Base-by-base conservation (phyloP, 2,113 vertebrate genomes). In the Thamnophis sirtalis region DNA sequence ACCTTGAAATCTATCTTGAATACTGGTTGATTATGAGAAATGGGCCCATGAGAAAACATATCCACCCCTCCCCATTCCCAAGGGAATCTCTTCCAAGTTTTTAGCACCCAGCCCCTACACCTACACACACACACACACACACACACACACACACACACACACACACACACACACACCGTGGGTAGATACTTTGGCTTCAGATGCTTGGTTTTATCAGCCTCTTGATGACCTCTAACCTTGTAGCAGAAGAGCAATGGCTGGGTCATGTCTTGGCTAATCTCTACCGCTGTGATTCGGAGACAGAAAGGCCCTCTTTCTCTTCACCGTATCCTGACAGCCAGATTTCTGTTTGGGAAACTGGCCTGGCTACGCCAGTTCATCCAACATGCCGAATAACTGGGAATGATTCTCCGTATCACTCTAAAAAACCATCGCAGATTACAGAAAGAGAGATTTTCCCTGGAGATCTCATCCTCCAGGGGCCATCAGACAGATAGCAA, bases 151-250 rank as follows among this genome's bases (percentile, higher is more conserved):
- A 84, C n/a, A n/a, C n/a, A n/a, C n/a, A n/a, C n/a, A n/a, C n/a
- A n/a, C n/a, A n/a, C n/a, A n/a, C n/a, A n/a, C n/a, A n/a, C n/a
- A n/a, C n/a, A n/a, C n/a, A n/a, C n/a, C n/a, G n/a, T 53, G 51
- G 8, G n/a, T 5, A 0, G 93, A 89, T 60, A 51, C 28, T 11
- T 26, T 85, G 87, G 19, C 80, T 93, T 94, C 89, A 68, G 91
- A 60, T 56, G 24, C 89, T 95, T 88, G 0, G 33, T 0, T 93
- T 96, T 95, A 97, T 97, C 96, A 91, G 93, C 49, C 89, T 10
- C 49, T 60, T 43, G 93, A 93, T 95, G 95, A 95, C 93, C 96
- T 93, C 92, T 96, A 50, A 86, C 91, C 95, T 94, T 15, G 87
- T 88, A 50, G 11, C 92, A 11, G 91, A 26, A 54, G 86, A 56